These are phyloP conservation scores for Periparus ater DNA, from an alignment of 2,797 vertebrate species.

Conservation along the genomic window DNA sequence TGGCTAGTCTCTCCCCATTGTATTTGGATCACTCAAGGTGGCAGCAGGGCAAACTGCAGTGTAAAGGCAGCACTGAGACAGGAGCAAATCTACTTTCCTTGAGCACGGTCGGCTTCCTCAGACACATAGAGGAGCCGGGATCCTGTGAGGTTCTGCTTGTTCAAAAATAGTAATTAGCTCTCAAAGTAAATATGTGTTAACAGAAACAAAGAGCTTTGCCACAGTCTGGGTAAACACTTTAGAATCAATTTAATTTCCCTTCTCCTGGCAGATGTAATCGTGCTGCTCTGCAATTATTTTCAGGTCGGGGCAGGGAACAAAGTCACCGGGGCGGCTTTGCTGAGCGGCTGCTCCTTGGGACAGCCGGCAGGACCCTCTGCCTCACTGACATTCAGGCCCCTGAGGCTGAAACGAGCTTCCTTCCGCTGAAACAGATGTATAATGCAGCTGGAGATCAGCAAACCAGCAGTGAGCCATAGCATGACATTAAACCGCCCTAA, in stretches of 20 bases:
- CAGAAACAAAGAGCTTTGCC: slow-evolving; percentile 31
- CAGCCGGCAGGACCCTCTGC: neutral
- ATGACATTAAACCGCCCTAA: neutral
- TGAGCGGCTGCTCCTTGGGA: neutral
- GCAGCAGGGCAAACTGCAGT: neutral
- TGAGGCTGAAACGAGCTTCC: neutral
- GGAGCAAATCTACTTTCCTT: neutral
- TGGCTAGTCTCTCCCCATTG: accelerated
- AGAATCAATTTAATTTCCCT: slow-evolving; percentile 15
- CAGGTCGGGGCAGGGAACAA: neutral
- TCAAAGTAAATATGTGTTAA: slow-evolving; percentile 35
- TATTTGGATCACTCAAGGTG: neutral
- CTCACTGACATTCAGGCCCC: neutral
- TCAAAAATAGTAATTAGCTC: slow-evolving; percentile 35
- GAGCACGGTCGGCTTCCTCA: accelerated
- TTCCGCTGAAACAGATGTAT: slow-evolving; percentile 7
- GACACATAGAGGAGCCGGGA: accelerated
- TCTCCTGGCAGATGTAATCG: neutral
- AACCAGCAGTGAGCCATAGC: neutral
- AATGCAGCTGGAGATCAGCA: neutral
- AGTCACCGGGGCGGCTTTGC: accelerated
- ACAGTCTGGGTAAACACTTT: slow-evolving; percentile 33
- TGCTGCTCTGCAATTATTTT: neutral
- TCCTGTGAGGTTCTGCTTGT: neutral
- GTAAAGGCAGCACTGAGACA: neutral